A percentile compares a stretch with the other conserved stretches of the same genome.
Conservation (phyloP, 2,888 invertebrate genomes). For the Dasypolia templi region DNA sequence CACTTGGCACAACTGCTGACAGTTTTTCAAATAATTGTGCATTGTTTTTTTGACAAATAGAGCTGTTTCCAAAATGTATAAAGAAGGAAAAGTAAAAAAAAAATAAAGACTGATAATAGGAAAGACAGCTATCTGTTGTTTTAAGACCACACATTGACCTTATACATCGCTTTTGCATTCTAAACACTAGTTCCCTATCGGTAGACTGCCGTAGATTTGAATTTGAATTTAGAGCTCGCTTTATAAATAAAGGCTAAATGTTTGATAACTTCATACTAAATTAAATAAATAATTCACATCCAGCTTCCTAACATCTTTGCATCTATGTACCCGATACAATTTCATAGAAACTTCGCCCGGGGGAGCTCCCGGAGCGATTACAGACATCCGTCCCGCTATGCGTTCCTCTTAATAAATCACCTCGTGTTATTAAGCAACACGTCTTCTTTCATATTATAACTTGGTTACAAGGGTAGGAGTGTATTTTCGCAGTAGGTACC, state of each 20-base stretch:
- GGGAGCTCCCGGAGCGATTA: slow-evolving; percentile 67
- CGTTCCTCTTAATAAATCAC: slow-evolving; percentile 74
- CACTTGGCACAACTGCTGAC: no score
- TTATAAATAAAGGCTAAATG: background rate
- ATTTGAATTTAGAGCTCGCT: no score
- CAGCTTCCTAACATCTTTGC: slow-evolving; percentile 38
- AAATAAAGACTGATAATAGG: no score
- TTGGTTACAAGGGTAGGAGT: slow-evolving; percentile 50
- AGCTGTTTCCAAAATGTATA: no score
- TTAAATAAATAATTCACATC: slow-evolving; percentile 39
- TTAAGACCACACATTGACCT: no score
- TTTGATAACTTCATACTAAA: background rate
- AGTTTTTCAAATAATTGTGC: no score
- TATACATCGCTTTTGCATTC: no score
- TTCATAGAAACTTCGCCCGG: slow-evolving; percentile 72
- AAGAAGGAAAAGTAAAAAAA: no score
- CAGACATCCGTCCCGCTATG: slow-evolving; percentile 67
- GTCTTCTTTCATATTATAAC: slow-evolving; percentile 71
- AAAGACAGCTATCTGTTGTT: no score
- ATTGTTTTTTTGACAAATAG: no score
- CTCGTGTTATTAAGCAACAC: slow-evolving; percentile 72
- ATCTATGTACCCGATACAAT: slow-evolving; percentile 73
- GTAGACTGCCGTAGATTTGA: no score
- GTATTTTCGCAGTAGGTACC: slow-evolving; percentile 47
- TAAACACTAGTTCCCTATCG: no score